phyloP scores from a whole-genome alignment of 2,113 vertebrate genomes.

The Nymphicus hollandicus region DNA sequence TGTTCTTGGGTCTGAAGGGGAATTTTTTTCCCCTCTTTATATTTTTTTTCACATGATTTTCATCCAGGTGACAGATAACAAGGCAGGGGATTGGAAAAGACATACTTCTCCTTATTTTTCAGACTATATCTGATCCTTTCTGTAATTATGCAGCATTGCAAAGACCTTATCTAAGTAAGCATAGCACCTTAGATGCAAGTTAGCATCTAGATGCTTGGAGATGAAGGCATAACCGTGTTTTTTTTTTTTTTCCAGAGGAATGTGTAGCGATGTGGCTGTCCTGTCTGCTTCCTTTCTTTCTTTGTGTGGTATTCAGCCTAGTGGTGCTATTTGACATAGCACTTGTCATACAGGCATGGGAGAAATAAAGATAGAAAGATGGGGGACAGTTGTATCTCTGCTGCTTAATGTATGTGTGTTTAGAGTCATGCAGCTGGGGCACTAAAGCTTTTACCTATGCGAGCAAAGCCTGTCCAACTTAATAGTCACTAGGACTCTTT shows the following conservation, averaged over 20 bases:
- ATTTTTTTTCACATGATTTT: constrained; percentile 33
- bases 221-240: not conserved
- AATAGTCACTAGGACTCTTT: not conserved
- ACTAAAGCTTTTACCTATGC: not conserved
- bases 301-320: not conserved
- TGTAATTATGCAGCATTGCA: constrained; percentile 24
- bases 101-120: constrained; percentile 15
- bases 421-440: not conserved
- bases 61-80: constrained; percentile 56
- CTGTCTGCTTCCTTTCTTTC: not conserved
- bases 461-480: not conserved
- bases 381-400: not conserved
- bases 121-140: not conserved
- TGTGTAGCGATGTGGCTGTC: not conserved
- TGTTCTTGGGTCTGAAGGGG: constrained; percentile 54
- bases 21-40: constrained; percentile 17
- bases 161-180: constrained; percentile 30
- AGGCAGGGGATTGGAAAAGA: constrained; percentile 41
- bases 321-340: not conserved
- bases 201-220: not conserved
- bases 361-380: not conserved
- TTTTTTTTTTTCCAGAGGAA: not conserved
- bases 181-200: constrained; percentile 10
- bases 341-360: not conserved
- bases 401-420: not conserved